phyloP scores from a whole-genome alignment of 1,140 invertebrate species.

The Tetraneura akinire region DNA sequence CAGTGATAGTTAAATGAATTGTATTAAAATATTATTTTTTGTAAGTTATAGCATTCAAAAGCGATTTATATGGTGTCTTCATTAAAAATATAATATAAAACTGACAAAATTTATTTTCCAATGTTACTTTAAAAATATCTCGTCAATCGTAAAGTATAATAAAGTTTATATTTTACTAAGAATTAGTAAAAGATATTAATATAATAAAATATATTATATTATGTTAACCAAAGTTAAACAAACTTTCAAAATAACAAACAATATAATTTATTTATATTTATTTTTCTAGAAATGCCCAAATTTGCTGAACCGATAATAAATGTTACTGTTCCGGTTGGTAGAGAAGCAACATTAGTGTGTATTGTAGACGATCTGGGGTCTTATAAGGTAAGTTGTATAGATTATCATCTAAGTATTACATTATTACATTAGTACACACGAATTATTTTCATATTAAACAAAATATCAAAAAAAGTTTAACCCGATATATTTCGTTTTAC shows the following conservation, averaged over 20 bases:
- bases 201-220: neutral
- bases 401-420: no score
- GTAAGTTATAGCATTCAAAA: neutral
- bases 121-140: neutral
- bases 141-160: neutral
- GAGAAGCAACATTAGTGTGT: slow-evolving; percentile 80
- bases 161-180: neutral
- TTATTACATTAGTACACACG: no score
- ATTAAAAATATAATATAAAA: neutral
- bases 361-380: slow-evolving; percentile 78
- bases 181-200: neutral
- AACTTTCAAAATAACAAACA: neutral
- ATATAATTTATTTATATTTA: neutral
- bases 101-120: neutral
- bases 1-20: no score
- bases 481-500: no score
- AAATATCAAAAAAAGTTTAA: no score
- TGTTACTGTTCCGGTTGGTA: slow-evolving; percentile 77
- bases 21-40: slow-evolving; percentile 9
- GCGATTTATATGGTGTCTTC: neutral
- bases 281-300: slow-evolving; percentile 74
- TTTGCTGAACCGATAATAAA: slow-evolving; percentile 82
- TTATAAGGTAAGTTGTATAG: slow-evolving; percentile 71
- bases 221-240: no score
- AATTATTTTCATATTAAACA: no score